A percentile compares a stretch with the other conserved stretches of the same genome.
These are phyloP conservation scores for Sterrhoptilus dennistouni DNA, from an alignment of 2,113 vertebrate genomes.

Conservation along the genomic window DNA sequence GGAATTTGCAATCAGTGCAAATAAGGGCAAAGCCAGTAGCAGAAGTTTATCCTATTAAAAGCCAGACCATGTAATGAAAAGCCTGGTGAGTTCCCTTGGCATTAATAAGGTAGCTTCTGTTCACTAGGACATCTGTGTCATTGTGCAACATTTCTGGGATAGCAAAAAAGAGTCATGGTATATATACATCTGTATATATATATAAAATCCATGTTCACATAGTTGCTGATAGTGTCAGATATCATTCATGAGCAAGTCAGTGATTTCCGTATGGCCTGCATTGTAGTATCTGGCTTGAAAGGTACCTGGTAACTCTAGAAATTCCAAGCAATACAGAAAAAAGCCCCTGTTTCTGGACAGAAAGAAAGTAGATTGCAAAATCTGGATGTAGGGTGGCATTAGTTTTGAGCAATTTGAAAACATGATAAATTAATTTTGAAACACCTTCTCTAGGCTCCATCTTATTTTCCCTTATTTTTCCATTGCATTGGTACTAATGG, in stretches of 20 bases:
- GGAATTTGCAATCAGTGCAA: background rate
- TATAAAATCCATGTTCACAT: background rate
- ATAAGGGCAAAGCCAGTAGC: background rate
- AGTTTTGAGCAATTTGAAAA: background rate
- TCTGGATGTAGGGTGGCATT: background rate
- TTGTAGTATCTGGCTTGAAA: background rate
- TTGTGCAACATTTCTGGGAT: background rate
- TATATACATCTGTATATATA: rapidly evolving
- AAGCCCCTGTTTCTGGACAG: background rate
- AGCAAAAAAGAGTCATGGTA: background rate
- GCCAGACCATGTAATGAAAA: background rate
- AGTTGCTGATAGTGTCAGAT: background rate
- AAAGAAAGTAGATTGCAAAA: background rate
- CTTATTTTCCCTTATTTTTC: background rate
- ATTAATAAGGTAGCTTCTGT: background rate
- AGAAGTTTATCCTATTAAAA: background rate
- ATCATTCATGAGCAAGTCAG: background rate
- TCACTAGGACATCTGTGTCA: background rate
- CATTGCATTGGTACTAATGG: background rate
- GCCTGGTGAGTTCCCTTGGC: background rate
- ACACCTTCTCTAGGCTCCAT: background rate
- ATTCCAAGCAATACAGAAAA: background rate
- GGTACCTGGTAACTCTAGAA: background rate
- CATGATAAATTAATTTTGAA: background rate
- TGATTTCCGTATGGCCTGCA: background rate